Percentiles rank a stretch among this genome's conserved stretches.
phyloP scores from a whole-genome alignment of 30 jellyfish, hydroid and myxozoan species.

The Clytia hemisphaerica region DNA sequence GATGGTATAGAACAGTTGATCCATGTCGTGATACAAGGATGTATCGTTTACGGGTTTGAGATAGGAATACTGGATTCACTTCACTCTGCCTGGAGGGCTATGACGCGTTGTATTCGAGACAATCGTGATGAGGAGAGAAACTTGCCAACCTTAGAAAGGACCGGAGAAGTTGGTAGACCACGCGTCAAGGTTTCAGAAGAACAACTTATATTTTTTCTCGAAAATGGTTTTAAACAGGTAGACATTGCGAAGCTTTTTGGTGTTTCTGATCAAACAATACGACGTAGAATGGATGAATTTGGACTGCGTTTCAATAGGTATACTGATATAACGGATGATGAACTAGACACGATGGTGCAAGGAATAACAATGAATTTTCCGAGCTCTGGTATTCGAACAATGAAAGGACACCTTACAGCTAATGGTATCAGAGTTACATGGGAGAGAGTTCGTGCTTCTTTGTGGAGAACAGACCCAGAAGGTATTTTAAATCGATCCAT shows the following conservation, averaged over 20 bases:
- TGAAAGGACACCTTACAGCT: constrained; percentile 13
- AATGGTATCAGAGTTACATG: constrained; percentile 1
- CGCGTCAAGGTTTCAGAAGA: too few relatives aligned
- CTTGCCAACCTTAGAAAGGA: too few relatives aligned
- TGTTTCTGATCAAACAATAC: constrained; percentile 29
- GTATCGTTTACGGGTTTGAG: too few relatives aligned
- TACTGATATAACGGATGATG: constrained; percentile 13
- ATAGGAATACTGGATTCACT: too few relatives aligned
- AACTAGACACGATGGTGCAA: constrained; percentile 7
- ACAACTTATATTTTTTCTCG: too few relatives aligned
- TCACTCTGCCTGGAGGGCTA: too few relatives aligned
- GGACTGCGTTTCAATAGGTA: constrained; percentile 11
- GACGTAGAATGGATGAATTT: constrained; percentile 20
- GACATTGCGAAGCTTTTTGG: constrained; percentile 10
- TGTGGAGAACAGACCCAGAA: constrained; percentile 16
- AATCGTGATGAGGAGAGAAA: too few relatives aligned
- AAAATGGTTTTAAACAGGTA: constrained; percentile 4
- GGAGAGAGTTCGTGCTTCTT: neutral
- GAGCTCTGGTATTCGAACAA: constrained; percentile 13
- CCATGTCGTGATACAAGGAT: too few relatives aligned
- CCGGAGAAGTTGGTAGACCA: too few relatives aligned
- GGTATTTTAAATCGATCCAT: neutral
- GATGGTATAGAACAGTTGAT: too few relatives aligned
- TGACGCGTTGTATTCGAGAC: too few relatives aligned
- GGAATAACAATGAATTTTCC: too few relatives aligned